phyloP scores from a whole-genome alignment of 2,888 invertebrate genomes.

The Nycteola revayana region DNA sequence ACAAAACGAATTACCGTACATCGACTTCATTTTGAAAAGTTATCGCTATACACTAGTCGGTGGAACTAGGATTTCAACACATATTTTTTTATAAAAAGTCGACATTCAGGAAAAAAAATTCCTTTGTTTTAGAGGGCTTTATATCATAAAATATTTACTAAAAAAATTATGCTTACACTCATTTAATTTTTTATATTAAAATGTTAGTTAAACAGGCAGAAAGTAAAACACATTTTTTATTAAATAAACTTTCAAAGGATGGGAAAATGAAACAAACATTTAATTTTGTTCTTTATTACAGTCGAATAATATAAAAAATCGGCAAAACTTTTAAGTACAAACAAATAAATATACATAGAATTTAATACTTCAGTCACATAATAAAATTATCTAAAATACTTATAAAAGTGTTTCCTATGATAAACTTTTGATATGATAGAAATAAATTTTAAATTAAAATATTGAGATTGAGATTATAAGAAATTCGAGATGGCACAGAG shows the following conservation, averaged over 20 bases:
- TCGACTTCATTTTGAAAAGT: too few relatives aligned
- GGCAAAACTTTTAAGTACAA: conserved; percentile 69
- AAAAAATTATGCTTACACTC: too few relatives aligned
- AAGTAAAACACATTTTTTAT: too few relatives aligned
- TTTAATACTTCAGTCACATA: conserved; percentile 62
- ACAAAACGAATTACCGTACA: too few relatives aligned
- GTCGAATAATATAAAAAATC: conserved; percentile 48
- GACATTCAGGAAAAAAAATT: neutral
- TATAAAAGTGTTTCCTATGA: conserved; percentile 26
- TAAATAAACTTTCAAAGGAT: too few relatives aligned
- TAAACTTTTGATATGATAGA: conserved; percentile 35
- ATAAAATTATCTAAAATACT: conserved; percentile 40
- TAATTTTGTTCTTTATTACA: conserved; percentile 32
- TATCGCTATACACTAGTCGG: too few relatives aligned
- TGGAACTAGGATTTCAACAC: too few relatives aligned
- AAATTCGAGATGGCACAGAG: conserved; percentile 35
- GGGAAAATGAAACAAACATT: conserved; percentile 20
- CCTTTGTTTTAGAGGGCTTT: too few relatives aligned
- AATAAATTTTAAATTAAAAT: conserved; percentile 28
- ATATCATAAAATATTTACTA: too few relatives aligned
- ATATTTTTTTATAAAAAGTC: too few relatives aligned
- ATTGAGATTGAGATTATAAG: conserved; percentile 25
- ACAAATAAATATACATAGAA: conserved; percentile 56
- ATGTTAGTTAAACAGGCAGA: too few relatives aligned
- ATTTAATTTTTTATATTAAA: too few relatives aligned